Base-by-base conservation (phyloP, 1,140 invertebrate genomes). In the Apis florea region DNA sequence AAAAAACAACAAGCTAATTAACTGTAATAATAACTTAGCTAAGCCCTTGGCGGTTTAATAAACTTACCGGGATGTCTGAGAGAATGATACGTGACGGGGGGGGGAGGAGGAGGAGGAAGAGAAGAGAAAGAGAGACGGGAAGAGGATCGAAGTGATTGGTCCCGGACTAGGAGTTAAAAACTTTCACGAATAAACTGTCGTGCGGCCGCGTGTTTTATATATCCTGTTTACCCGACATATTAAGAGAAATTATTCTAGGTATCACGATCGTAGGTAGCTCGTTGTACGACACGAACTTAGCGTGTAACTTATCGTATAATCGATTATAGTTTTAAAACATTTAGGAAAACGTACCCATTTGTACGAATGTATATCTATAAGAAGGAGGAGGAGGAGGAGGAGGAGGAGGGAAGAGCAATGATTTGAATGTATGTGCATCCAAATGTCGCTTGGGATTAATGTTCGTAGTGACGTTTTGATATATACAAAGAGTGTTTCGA, bases 271-370 rank as follows among this genome's bases (percentile, higher is more conserved):
- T 88, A 88, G 72, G 21, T 85, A 87, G 83, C 54, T 85, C 58
- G 67, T 87, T 87, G 76, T 88, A 81, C n/a, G 53, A 84, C 76
- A 77, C 86, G 76, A 77, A 88, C n/a, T 74, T 83, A 83, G 80
- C 47, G 51, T 58, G 83, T 88, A 88, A 85, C 31, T 47, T 83
- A 75, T 12, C 72, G 26, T 84, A 74, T 86, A 85, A 85, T n/a
- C 83, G 74, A 69, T 78, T 85, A 40, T 40, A 77, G 69, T 73
- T 63, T 80, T 24, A 82, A 67, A 82, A 72, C 19, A 75, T 83
- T 83, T 88, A 87, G 54, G 58, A n/a, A 40, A 58, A 79, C 77
- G 70, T 88, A 87, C 66, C 59, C 79, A 47, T 87, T 87, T 87
- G 72, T 87, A 88, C 83, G 79, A 88, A 21, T 58, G 63, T 83